Base-by-base conservation (phyloP, 2,888 invertebrate genomes). In the Cephus spinipes region DNA sequence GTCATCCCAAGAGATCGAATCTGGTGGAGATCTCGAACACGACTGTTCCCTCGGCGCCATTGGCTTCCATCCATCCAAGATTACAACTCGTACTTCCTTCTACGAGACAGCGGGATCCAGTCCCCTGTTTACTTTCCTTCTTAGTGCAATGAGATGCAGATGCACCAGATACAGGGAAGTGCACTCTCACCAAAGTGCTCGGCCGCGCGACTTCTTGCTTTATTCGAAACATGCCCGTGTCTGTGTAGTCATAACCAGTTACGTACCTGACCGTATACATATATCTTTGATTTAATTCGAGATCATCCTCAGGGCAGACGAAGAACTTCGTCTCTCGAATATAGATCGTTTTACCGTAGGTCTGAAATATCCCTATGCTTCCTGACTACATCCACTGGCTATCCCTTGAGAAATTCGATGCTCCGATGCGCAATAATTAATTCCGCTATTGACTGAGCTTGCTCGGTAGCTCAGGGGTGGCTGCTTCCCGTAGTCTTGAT, bases 101-200 rank as follows among this genome's bases (percentile, higher is more conserved):
- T 35, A 77, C 15, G 40, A 30, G 75, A 71, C 35, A 68, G 31
- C 23, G 31, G 73, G 23, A 35, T 31, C 68, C 34, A 69, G 30
- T 33, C 40, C 68, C 71, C 71, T 76, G 74, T 79, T 79, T 79
- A 79, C 79, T 77, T 79, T 79, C 79, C 23, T 74, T 74, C 78
- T 68, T 69, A 23, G 11, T n/a, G 71, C 33, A 73, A 68, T 71
- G 71, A 71, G 30, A 71, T 71, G 71, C 71, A 71, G 71, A 71
- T 32, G 71, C 31, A 32, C 71, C 71, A 30, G 71, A 32, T 71
- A 71, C 71, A 71, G 23, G 15, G 15, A 71, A 32, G 12, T 71
- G 71, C 71, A 71, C 71, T 71, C 71, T 71, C 71, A 15, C 71
- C 23, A 32, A 31, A 71, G 32, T 32, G 71, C 32, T 32, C 71